Conservation (phyloP, 1,140 invertebrate genomes). For the Dendrolimus kikuchii region DNA sequence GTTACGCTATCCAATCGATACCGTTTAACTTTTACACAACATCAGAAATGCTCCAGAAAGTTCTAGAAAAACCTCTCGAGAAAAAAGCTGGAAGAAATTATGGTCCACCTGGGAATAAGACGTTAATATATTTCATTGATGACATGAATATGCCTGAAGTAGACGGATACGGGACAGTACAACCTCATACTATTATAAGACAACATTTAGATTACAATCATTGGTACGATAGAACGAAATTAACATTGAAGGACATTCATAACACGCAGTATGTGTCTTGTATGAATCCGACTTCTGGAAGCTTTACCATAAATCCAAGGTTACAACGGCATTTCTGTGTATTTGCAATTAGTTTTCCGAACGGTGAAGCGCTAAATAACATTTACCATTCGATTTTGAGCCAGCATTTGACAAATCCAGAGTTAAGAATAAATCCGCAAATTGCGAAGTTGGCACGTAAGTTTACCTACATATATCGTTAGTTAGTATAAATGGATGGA, state of each 20-base stretch:
- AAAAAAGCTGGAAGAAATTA: conserved; percentile 97
- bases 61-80: conserved; percentile 95
- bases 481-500: conserved; percentile 8
- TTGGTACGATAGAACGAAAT: conserved; percentile 94
- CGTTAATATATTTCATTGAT: conserved; percentile 96
- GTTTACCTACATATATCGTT: conserved; percentile 11
- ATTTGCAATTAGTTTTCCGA: conserved; percentile 94
- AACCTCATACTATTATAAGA: conserved; percentile 95
- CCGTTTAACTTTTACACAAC: conserved; percentile 98
- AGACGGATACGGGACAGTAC: conserved; percentile 94
- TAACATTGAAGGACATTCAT: conserved; percentile 95
- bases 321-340: conserved; percentile 95
- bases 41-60: conserved; percentile 96
- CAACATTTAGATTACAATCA: conserved; percentile 97
- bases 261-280: conserved; percentile 97
- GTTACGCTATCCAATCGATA: conserved; percentile 91
- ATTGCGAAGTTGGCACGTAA: conserved; percentile 74
- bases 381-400: conserved; percentile 92
- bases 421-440: conserved; percentile 81
- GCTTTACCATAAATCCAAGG: conserved; percentile 95
- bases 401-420: conserved; percentile 88
- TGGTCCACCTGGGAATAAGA: conserved; percentile 95
- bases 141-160: conserved; percentile 99
- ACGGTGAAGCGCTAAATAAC: conserved; percentile 85
- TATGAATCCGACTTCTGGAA: conserved; percentile 98